A percentile compares a stretch with the other conserved stretches of the same genome.
Evolutionary conservation across 1,140 invertebrate genomes (phyloP).

Genomic region (Polypedilum pembai): DNA sequence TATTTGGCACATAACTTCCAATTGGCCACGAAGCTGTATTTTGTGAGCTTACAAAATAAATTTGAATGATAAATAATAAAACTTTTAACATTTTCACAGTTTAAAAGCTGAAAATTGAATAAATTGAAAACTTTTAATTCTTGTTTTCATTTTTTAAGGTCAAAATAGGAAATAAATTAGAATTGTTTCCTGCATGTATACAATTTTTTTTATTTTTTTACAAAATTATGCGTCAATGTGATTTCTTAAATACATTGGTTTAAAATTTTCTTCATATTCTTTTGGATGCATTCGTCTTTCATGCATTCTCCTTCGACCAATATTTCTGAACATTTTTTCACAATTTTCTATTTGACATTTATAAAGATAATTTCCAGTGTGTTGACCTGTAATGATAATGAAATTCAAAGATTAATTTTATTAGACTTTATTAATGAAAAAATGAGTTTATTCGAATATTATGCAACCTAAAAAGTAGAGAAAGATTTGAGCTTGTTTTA

Average conservation of each 20-base stretch:
- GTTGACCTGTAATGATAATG: not conserved
- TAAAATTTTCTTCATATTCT: not conserved
- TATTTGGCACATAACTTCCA: not conserved
- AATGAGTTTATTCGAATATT: too few relatives aligned
- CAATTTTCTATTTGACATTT: not conserved
- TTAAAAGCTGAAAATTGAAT: not conserved
- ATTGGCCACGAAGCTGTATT: not conserved
- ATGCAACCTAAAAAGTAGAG: too few relatives aligned
- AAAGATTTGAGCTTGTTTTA: too few relatives aligned
- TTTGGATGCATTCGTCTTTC: not conserved
- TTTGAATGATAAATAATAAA: not conserved
- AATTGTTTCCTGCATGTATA: not conserved
- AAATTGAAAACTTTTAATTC: not conserved
- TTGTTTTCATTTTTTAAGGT: not conserved
- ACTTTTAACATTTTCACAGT: not conserved
- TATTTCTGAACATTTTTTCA: not conserved
- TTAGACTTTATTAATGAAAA: too few relatives aligned
- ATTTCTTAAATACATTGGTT: not conserved
- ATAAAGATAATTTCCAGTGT: not conserved
- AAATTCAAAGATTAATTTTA: not conserved
- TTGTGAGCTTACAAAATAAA: not conserved
- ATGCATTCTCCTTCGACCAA: not conserved
- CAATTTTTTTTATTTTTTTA: not conserved
- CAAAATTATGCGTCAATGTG: not conserved
- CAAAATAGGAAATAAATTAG: not conserved